Evolutionary conservation across 2,888 invertebrate genomes (phyloP).

Genomic region (Microctonus aethiopoides): DNA sequence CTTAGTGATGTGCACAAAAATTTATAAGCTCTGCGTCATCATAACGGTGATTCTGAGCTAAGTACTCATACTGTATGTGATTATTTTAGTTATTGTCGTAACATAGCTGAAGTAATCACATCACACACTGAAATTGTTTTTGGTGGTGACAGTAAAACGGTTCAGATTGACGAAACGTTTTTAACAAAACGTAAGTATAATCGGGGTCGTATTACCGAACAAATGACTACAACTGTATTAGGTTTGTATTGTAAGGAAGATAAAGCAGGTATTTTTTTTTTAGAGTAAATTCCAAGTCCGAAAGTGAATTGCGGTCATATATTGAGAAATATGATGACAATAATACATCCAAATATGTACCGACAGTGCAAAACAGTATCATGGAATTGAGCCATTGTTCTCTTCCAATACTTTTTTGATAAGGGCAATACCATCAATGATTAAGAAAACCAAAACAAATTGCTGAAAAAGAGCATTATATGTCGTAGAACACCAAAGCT

Average conservation of each 20-base stretch:
- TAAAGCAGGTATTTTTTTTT: constrained; percentile 36
- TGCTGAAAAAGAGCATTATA: constrained; percentile 29
- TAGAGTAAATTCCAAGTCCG: too few species aligned
- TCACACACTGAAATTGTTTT: constrained; percentile 28
- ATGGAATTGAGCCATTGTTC: too few species aligned
- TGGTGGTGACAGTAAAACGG: constrained; percentile 34
- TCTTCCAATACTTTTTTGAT: too few species aligned
- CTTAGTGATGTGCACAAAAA: constrained; percentile 24
- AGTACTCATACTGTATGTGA: constrained; percentile 32
- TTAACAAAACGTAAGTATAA: constrained; percentile 36
- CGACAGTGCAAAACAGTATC: too few species aligned
- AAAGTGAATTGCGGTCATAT: too few species aligned
- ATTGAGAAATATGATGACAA: too few species aligned
- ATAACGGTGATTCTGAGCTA: not conserved
- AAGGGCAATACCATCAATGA: constrained; percentile 41
- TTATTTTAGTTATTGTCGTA: constrained; percentile 38
- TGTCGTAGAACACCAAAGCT: too few species aligned
- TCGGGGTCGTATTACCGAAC: constrained; percentile 31
- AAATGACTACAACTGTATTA: constrained; percentile 38
- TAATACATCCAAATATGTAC: too few species aligned
- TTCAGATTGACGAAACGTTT: too few species aligned
- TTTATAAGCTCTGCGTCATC: constrained; percentile 27
- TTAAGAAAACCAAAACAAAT: constrained; percentile 38
- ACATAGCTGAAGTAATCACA: constrained; percentile 32
- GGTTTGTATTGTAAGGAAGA: constrained; percentile 42